Conservation (phyloP, 2,888 invertebrate genomes). For the Cryptus armator region DNA sequence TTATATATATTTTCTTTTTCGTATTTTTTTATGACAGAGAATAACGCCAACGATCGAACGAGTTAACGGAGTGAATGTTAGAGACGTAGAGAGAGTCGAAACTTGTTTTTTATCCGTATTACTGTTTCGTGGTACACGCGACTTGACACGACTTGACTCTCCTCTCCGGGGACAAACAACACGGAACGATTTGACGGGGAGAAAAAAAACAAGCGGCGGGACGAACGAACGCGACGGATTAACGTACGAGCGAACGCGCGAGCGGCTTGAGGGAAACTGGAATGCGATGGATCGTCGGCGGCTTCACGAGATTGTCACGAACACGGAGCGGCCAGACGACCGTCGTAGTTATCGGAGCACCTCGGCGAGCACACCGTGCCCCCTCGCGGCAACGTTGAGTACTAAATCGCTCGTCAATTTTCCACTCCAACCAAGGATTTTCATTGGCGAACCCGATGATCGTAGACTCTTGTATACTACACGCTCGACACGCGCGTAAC, state of each 20-base stretch:
- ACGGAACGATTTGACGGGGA: conserved; percentile 72
- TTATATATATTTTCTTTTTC: conserved; percentile 25
- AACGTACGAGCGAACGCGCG: conserved; percentile 80
- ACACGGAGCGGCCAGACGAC: conserved; percentile 45
- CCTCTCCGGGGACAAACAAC: conserved; percentile 63
- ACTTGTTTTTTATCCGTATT: conserved; percentile 2
- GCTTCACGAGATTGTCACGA: conserved; percentile 63
- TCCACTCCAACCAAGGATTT: not conserved
- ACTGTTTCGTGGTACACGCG: conserved; percentile 58
- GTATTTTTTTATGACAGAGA: conserved; percentile 6
- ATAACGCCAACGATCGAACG: conserved; percentile 43
- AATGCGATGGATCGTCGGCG: conserved; percentile 65
- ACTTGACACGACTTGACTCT: conserved; percentile 11
- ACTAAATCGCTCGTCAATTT: conserved; percentile 14
- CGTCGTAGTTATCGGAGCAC: not conserved
- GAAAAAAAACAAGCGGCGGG: conserved; percentile 79
- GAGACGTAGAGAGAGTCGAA: conserved; percentile 17
- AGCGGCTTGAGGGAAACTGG: conserved; percentile 83
- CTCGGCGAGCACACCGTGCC: conserved; percentile 19
- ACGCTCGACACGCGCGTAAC: not conserved
- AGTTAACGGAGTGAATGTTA: not conserved
- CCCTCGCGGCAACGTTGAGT: not conserved
- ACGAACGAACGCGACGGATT: conserved; percentile 76
- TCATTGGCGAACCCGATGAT: conserved; percentile 23
- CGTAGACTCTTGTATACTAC: not conserved